phyloP scores from a whole-genome alignment of 2,888 invertebrate species.

The Drosophila lacicola region DNA sequence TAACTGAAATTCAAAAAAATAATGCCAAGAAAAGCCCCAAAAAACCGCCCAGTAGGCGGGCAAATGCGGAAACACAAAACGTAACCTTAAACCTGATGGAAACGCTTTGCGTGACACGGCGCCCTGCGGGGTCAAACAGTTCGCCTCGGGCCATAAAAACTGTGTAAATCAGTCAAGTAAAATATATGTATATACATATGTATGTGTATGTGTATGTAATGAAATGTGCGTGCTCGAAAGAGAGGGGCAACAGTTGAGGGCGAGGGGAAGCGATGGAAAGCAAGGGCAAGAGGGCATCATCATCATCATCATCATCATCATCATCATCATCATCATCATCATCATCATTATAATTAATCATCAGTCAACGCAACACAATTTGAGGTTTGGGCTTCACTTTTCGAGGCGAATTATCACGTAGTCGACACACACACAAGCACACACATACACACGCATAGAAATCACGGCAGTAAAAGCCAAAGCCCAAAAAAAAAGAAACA shows the following conservation, averaged over 20 bases:
- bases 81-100: slow-evolving; percentile 20
- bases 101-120: slow-evolving; percentile 29
- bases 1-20: too few species aligned
- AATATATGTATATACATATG: neutral
- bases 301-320: neutral
- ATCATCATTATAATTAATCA: slow-evolving; percentile 13
- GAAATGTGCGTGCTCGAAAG: neutral
- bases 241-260: neutral
- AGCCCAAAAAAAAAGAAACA: slow-evolving; percentile 33
- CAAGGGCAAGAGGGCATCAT: neutral
- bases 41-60: too few species aligned
- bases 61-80: slow-evolving; percentile 7
- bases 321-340: slow-evolving; percentile 4
- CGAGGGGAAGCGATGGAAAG: neutral
- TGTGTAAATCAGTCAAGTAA: slow-evolving; percentile 25
- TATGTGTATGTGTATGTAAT: neutral
- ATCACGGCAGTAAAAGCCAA: slow-evolving; percentile 46
- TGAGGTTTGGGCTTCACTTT: slow-evolving; percentile 23
- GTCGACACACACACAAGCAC: slow-evolving; percentile 9
- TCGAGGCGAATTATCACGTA: slow-evolving; percentile 42
- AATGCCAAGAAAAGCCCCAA: too few species aligned
- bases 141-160: slow-evolving; percentile 22
- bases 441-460: slow-evolving; percentile 37
- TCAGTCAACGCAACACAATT: slow-evolving; percentile 13
- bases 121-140: slow-evolving; percentile 27